Base-by-base conservation (phyloP, 2,113 vertebrate species). In the Upupa epops region DNA sequence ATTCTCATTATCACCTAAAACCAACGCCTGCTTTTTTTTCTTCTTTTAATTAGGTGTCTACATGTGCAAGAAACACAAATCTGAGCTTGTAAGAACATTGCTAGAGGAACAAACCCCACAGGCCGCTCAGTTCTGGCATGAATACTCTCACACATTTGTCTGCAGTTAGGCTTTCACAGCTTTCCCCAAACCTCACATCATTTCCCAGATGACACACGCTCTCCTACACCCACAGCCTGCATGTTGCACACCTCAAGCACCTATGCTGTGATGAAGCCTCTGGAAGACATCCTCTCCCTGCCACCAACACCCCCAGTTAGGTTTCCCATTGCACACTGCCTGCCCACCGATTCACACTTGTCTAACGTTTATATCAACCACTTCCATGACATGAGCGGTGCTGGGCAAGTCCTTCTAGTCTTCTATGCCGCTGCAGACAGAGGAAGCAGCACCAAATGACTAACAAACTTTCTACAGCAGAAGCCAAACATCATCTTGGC, bases 301-400 rank as follows among this genome's bases (percentile, higher is more conserved):
- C 42, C 28, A 36, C 26, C 58, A 28, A 16, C 1, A 0, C 7
- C 34, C 12, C 40, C 1, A 0, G 37, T 28, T 17, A 24, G 17
- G 5, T 3, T 49, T 31, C 61, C 14, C 1, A 1, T 46, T 36
- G 31, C 18, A 31, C 1, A 2, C 11, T 24, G 1, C 42, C 48
- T 66, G 42, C n/a, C 48, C n/a, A 40, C 34, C 1, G 0, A 54
- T 28, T 77, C 54, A 17, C 5, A 14, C n/a, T 49, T 28, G 4
- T 74, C 46, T 48, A 59, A 1, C 17, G 37, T 36, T 7, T 31
- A 2, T 17, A 54, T 25, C 48, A 71, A 72, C 12, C 0, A 1
- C 17, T 60, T 74, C 31, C n/a, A 81, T 8, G 11, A 78, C 81
- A 31, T 28, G 19, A 36, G 13, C 8, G 4, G 4, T 19, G 24